A percentile compares a stretch with the other conserved stretches of the same genome.
These are phyloP conservation scores for Papilio aristodemus DNA, from an alignment of 1,140 invertebrate species.

Conservation along the genomic window DNA sequence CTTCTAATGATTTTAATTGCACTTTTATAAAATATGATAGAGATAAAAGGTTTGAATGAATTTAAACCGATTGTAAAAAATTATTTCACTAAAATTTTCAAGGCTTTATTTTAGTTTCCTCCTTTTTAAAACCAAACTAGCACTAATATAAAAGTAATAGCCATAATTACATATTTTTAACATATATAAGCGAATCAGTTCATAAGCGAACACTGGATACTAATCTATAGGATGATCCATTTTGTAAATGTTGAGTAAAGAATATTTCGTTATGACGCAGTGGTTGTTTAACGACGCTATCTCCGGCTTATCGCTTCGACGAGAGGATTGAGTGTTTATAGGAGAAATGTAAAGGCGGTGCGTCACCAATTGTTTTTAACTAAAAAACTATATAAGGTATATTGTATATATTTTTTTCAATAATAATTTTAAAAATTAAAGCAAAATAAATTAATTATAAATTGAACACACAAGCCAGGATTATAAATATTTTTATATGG, in stretches of 20 bases:
- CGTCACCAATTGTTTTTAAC: slow-evolving; percentile 2
- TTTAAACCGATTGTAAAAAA: too few relatives aligned
- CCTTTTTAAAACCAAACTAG: too few relatives aligned
- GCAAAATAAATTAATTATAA: too few relatives aligned
- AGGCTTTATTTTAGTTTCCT: too few relatives aligned
- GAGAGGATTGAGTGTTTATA: slow-evolving; percentile 8
- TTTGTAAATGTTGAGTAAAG: slow-evolving; percentile 6
- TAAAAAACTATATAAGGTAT: background rate
- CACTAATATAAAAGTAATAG: too few relatives aligned
- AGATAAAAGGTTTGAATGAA: too few relatives aligned
- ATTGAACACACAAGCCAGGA: too few relatives aligned
- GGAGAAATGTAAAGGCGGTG: slow-evolving; percentile 4
- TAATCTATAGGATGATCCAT: slow-evolving; percentile 1
- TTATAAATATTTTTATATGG: too few relatives aligned
- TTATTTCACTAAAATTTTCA: too few relatives aligned
- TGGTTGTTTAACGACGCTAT: slow-evolving; percentile 19
- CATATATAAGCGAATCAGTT: background rate
- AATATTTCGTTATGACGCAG: background rate
- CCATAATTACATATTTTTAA: background rate
- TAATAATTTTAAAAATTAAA: too few relatives aligned
- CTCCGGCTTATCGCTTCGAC: slow-evolving; percentile 23
- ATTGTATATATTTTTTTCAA: background rate
- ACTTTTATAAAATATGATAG: too few relatives aligned
- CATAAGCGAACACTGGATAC: background rate
- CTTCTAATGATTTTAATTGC: too few relatives aligned